These are phyloP conservation scores for Alligator mississippiensis DNA, from an alignment of 2,113 vertebrate species.

Conservation along the genomic window DNA sequence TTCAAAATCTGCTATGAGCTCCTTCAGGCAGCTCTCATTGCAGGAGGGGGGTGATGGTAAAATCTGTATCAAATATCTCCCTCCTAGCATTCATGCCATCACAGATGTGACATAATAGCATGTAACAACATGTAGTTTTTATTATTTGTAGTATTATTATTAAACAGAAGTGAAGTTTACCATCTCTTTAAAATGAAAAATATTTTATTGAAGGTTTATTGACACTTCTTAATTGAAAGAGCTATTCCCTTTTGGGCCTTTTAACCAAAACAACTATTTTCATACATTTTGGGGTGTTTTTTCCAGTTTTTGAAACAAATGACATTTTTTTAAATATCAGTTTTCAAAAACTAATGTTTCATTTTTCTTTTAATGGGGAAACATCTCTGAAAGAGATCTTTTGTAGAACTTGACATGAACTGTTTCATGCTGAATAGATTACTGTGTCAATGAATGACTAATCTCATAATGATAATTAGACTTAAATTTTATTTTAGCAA, in stretches of 20 bases:
- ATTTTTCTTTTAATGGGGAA: not conserved
- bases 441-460: not conserved
- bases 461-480: not conserved
- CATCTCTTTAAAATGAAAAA: not conserved
- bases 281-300: too few species aligned
- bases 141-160: not conserved
- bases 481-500: not conserved
- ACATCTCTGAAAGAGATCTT: too few species aligned
- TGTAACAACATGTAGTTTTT: not conserved
- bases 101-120: too few species aligned
- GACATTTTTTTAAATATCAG: too few species aligned
- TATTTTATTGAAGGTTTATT: not conserved
- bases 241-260: not conserved
- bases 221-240: not conserved
- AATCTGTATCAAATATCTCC: not conserved
- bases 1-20: not conserved
- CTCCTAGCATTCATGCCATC: too few species aligned
- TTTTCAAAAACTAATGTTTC: not conserved
- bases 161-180: not conserved
- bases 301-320: not conserved
- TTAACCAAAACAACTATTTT: too few species aligned
- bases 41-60: too few species aligned
- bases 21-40: not conserved
- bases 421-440: conserved; percentile 5
- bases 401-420: not conserved